Percentiles rank a stretch among this genome's conserved stretches.
Evolutionary conservation across 92 coral and sea anemone genomes (phyloP).

Genomic region (Umimayanthus kanabou): DNA sequence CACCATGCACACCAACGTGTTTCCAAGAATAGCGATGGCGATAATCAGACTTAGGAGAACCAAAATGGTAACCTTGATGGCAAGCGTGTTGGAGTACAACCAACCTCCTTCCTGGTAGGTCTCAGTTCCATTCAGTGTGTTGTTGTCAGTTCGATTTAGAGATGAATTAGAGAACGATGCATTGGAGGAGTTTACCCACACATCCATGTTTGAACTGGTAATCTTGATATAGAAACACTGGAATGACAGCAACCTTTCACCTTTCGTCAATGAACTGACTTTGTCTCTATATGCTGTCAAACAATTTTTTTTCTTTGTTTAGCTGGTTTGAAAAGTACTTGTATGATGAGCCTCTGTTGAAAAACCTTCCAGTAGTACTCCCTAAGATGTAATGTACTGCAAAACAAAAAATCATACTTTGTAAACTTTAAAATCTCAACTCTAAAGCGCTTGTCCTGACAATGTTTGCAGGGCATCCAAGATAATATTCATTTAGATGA

Average conservation of each 20-base stretch:
- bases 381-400: neutral
- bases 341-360: no score
- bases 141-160: neutral
- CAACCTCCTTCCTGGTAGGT: neutral
- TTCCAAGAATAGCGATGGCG: conserved; percentile 70
- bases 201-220: neutral
- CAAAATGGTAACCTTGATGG: neutral
- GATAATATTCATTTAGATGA: neutral
- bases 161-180: conserved; percentile 10
- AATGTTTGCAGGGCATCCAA: neutral
- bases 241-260: neutral
- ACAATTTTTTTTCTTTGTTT: neutral
- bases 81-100: neutral
- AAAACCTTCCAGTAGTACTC: neutral
- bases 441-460: neutral
- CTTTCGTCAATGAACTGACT: neutral
- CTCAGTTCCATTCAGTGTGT: neutral
- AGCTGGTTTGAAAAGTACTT: neutral
- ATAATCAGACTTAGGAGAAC: conserved; percentile 45
- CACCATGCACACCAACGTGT: conserved; percentile 74
- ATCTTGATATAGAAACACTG: neutral
- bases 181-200: neutral
- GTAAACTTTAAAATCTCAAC: no score
- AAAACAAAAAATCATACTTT: neutral
- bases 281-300: neutral